A percentile compares a stretch with the other conserved stretches of the same genome.
These are phyloP conservation scores for Threskiornis aethiopicus DNA, from an alignment of 2,797 vertebrate species.

Conservation along the genomic window DNA sequence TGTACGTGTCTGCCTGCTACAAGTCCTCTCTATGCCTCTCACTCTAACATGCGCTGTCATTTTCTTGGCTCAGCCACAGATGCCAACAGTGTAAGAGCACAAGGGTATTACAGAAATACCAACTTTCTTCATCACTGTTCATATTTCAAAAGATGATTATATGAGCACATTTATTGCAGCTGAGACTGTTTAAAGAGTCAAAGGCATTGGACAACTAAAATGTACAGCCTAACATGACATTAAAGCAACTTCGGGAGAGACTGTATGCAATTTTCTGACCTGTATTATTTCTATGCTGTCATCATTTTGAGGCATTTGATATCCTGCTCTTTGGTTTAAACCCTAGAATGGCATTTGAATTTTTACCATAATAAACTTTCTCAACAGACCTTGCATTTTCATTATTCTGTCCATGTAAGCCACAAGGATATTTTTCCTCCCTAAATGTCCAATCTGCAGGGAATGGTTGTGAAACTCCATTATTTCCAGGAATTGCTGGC, in stretches of 20 bases:
- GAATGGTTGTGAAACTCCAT: slow-evolving; percentile 61
- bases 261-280: slow-evolving; percentile 17
- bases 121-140: not conserved
- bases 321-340: slow-evolving; percentile 30
- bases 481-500: slow-evolving; percentile 75
- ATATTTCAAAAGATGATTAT: not conserved
- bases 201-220: not conserved
- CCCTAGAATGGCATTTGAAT: not conserved
- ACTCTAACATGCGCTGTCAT: not conserved
- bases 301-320: slow-evolving; percentile 20
- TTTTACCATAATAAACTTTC: slow-evolving; percentile 36
- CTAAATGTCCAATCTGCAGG: slow-evolving; percentile 41
- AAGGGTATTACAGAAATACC: not conserved
- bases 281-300: not conserved
- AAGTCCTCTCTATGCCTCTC: not conserved
- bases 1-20: not conserved
- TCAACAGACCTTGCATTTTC: slow-evolving; percentile 11
- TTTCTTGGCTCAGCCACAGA: not conserved
- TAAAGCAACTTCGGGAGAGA: not conserved
- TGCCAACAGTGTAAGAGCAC: not conserved
- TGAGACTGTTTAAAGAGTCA: not conserved
- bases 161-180: not conserved
- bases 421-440: slow-evolving; percentile 29
- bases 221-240: not conserved
- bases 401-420: slow-evolving; percentile 13